These are phyloP conservation scores for Thaleichthys pacificus DNA, from an alignment of 2,797 vertebrate genomes.

Conservation along the genomic window DNA sequence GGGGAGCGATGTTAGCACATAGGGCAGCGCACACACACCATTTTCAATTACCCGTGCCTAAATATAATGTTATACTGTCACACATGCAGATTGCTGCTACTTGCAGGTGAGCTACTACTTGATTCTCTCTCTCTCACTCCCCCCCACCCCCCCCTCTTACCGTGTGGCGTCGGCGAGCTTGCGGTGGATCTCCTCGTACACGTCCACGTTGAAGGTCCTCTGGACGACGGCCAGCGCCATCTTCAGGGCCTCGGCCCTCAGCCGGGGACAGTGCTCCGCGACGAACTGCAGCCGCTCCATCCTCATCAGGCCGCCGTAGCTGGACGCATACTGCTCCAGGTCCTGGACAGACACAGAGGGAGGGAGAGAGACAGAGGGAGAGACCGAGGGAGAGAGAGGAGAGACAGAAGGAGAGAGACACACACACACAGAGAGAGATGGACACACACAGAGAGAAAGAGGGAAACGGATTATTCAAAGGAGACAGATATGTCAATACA, in stretches of 20 bases:
- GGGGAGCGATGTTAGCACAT: too few relatives aligned
- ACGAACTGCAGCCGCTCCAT: constrained; percentile 97
- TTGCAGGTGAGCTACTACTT: constrained; percentile 93
- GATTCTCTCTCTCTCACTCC: constrained; percentile 96
- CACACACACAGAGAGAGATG: too few relatives aligned
- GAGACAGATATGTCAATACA: too few relatives aligned
- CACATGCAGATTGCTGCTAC: constrained; percentile 56
- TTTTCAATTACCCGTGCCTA: background rate
- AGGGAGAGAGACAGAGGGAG: constrained; percentile 14
- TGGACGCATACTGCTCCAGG: constrained; percentile 94
- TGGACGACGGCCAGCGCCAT: constrained; percentile 98
- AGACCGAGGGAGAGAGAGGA: background rate
- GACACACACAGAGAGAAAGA: too few relatives aligned
- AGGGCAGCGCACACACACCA: background rate
- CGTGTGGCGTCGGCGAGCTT: constrained; percentile 92
- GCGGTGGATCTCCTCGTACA: constrained; percentile 96
- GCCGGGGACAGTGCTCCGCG: constrained; percentile 93
- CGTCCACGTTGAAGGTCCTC: constrained; percentile 96
- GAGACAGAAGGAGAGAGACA: background rate
- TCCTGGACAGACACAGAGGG: constrained; percentile 77
- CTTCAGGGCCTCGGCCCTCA: constrained; percentile 92
- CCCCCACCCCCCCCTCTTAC: constrained; percentile 83
- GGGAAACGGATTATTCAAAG: too few relatives aligned
- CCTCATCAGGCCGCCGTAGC: constrained; percentile 96
- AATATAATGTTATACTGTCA: too few relatives aligned